phyloP scores from a whole-genome alignment of 1,140 invertebrate genomes.

The Trigoniulus corallinus region DNA sequence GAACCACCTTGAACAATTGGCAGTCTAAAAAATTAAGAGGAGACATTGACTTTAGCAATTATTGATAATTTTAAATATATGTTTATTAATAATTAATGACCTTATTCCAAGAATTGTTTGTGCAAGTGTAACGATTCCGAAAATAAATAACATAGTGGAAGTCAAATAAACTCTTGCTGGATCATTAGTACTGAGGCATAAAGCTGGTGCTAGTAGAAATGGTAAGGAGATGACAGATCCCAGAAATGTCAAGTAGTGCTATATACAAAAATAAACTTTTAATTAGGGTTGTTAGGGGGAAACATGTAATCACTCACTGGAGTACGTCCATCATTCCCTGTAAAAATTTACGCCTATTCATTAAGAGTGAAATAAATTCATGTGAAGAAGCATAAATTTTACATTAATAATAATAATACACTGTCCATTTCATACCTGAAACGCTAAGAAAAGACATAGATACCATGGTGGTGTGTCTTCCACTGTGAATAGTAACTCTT shows the following conservation, averaged over 20 bases:
- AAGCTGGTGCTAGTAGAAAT: conserved; percentile 56
- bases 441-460: conserved; percentile 58
- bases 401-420: not conserved
- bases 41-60: not conserved
- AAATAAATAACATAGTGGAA: conserved; percentile 74
- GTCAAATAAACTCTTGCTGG: conserved; percentile 62
- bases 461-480: conserved; percentile 71
- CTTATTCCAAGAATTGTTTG: conserved; percentile 65
- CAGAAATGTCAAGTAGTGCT: conserved; percentile 80
- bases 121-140: conserved; percentile 61
- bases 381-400: too few species aligned
- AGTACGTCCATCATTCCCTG: not conserved
- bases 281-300: too few species aligned
- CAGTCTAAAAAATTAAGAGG: conserved; percentile 28
- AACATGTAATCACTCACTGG: not conserved
- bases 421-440: conserved; percentile 41
- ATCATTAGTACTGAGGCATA: conserved; percentile 65
- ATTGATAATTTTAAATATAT: not conserved
- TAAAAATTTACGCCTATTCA: not conserved
- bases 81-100: conserved; percentile 22
- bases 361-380: not conserved
- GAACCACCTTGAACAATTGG: conserved; percentile 62
- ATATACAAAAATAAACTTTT: not conserved
- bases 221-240: conserved; percentile 69
- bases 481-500: too few species aligned